Conservation (phyloP, 2,797 vertebrate genomes). For the Oreortyx pictus region DNA sequence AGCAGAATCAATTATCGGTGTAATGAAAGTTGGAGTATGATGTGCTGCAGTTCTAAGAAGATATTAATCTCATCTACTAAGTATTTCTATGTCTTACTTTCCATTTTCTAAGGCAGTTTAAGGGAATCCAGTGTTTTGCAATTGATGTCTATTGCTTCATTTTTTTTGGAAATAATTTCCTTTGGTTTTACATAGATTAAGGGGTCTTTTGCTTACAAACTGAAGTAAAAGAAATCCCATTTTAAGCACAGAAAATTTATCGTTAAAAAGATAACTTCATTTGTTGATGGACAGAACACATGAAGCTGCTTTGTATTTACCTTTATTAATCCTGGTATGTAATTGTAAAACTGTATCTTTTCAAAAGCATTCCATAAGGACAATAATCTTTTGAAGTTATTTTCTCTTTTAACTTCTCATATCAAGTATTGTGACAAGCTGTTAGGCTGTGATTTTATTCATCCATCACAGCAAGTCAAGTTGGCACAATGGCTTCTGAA, state of each 20-base stretch:
- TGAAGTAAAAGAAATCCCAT: not conserved
- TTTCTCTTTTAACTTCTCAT: constrained; percentile 59
- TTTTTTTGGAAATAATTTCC: constrained; percentile 27
- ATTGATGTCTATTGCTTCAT: not conserved
- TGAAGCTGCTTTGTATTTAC: constrained; percentile 21
- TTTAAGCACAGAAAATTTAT: constrained; percentile 9
- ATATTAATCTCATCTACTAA: not conserved
- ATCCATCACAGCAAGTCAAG: constrained; percentile 55
- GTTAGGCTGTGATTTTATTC: constrained; percentile 54
- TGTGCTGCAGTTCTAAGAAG: not conserved
- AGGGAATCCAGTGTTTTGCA: not conserved
- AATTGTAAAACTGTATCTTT: not conserved
- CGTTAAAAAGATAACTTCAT: not conserved
- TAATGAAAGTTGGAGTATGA: not conserved
- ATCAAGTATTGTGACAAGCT: constrained; percentile 45
- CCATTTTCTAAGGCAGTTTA: not conserved
- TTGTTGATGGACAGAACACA: not conserved
- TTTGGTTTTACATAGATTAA: not conserved
- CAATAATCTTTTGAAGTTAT: constrained; percentile 9
- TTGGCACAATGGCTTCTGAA: constrained; percentile 16
- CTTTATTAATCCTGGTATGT: constrained; percentile 19
- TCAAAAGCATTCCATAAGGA: not conserved
- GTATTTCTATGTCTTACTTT: not conserved
- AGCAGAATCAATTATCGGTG: not conserved
- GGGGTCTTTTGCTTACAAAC: not conserved